Percentiles rank a stretch among this genome's conserved stretches.
Conservation (phyloP, 2,113 vertebrate species). For the Carassius carassius region DNA sequence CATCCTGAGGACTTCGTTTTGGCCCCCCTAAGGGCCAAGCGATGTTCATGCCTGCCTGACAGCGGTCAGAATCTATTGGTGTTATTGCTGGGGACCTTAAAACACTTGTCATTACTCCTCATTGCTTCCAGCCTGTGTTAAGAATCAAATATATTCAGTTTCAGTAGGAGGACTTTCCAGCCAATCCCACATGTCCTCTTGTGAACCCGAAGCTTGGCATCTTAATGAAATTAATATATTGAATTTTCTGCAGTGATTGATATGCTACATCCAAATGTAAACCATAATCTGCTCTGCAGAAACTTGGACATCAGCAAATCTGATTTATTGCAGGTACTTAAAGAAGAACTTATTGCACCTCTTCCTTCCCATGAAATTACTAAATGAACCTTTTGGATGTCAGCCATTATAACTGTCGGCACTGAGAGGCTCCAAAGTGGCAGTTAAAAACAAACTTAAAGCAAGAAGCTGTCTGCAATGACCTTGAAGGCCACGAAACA, state of each 20-base stretch:
- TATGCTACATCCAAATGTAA: conserved; percentile 36
- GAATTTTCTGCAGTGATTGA: conserved; percentile 28
- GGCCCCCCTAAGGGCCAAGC: conserved; percentile 25
- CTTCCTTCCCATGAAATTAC: conserved; percentile 30
- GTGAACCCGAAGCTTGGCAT: conserved; percentile 24
- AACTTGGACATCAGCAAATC: conserved; percentile 26
- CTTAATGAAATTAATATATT: conserved; percentile 38
- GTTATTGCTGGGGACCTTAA: conserved; percentile 18
- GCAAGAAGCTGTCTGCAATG: neutral
- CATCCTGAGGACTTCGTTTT: conserved; percentile 2
- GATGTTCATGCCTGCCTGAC: conserved; percentile 25
- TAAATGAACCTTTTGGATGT: conserved; percentile 43
- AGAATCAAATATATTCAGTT: conserved; percentile 26
- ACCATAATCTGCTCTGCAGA: conserved; percentile 33
- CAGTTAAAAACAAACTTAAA: conserved; percentile 30
- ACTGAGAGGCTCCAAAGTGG: conserved; percentile 21
- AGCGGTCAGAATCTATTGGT: conserved; percentile 25
- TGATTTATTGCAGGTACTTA: conserved; percentile 39
- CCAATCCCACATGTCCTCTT: neutral
- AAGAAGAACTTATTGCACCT: conserved; percentile 27
- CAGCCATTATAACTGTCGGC: conserved; percentile 21
- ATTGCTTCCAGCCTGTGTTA: conserved; percentile 6
- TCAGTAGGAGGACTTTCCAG: neutral
- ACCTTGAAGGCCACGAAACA: conserved; percentile 11
- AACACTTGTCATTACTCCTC: conserved; percentile 32